Conservation (phyloP, 2,113 vertebrate genomes). For the Rutilus rutilus region DNA sequence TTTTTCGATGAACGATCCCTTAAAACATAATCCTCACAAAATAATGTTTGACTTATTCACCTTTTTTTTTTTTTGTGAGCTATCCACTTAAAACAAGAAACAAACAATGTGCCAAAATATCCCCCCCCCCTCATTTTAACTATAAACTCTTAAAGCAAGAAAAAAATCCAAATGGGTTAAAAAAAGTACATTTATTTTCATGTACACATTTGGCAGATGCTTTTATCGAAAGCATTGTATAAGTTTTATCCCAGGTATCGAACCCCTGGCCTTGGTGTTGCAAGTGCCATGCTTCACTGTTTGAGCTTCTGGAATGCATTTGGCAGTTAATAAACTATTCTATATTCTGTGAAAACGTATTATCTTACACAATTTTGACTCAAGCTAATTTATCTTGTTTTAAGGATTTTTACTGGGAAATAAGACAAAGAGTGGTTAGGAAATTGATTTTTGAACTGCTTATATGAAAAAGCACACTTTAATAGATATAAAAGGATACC, state of each 20-base stretch:
- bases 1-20: no score
- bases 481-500: not conserved
- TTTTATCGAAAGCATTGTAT: not conserved
- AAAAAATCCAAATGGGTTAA: not conserved
- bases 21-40: no score
- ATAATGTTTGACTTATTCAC: no score
- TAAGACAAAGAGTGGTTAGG: not conserved
- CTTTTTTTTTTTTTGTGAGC: no score
- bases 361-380: not conserved
- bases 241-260: not conserved
- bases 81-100: not conserved
- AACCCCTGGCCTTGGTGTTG: not conserved
- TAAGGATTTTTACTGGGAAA: not conserved
- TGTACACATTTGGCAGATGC: not conserved
- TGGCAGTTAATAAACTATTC: not conserved
- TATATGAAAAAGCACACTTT: not conserved
- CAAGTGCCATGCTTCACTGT: not conserved
- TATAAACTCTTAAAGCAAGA: not conserved
- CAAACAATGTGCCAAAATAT: not conserved
- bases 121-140: not conserved
- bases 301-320: not conserved
- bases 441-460: not conserved
- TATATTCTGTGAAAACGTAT: not conserved
- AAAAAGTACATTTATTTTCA: not conserved
- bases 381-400: not conserved